phyloP scores from a whole-genome alignment of 2,113 vertebrate species.

The Colius striatus region DNA sequence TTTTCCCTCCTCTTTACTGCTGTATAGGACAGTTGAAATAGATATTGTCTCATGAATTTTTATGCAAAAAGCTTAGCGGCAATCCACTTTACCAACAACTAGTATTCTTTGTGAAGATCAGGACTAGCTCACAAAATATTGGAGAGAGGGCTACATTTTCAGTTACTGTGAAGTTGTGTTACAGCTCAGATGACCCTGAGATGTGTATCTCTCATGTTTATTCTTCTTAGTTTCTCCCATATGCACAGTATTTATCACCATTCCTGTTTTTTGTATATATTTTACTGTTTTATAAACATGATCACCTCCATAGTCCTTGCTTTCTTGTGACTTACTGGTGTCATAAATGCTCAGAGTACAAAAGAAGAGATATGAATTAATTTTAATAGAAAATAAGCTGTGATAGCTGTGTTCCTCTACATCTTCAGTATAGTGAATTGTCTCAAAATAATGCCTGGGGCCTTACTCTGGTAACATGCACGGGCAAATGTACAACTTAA shows the following conservation, averaged over 20 bases:
- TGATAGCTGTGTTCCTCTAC: not conserved
- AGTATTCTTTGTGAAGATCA: conserved; percentile 38
- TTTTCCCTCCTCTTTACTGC: conserved; percentile 51
- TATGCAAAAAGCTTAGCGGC: conserved; percentile 74
- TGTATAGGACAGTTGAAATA: conserved; percentile 68
- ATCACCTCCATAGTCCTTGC: not conserved
- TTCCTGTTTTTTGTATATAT: not conserved
- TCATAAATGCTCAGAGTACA: not conserved
- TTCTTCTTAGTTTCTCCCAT: not conserved
- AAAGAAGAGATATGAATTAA: not conserved
- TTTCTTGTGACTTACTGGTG: not conserved
- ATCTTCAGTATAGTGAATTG: not conserved
- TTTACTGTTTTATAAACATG: not conserved
- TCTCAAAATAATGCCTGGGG: not conserved
- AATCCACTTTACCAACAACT: conserved; percentile 41
- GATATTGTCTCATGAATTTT: conserved; percentile 76
- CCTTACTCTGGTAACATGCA: not conserved
- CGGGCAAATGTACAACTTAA: not conserved
- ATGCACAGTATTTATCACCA: not conserved
- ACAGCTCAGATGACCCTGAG: not conserved
- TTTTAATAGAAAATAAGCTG: conserved; percentile 13
- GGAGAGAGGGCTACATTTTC: not conserved
- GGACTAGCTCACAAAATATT: conserved; percentile 5
- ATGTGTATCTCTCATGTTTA: not conserved
- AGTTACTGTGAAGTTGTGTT: not conserved